phyloP scores from a whole-genome alignment of 35 echinoderm and acorn worm species.

The Amphiura filiformis region DNA sequence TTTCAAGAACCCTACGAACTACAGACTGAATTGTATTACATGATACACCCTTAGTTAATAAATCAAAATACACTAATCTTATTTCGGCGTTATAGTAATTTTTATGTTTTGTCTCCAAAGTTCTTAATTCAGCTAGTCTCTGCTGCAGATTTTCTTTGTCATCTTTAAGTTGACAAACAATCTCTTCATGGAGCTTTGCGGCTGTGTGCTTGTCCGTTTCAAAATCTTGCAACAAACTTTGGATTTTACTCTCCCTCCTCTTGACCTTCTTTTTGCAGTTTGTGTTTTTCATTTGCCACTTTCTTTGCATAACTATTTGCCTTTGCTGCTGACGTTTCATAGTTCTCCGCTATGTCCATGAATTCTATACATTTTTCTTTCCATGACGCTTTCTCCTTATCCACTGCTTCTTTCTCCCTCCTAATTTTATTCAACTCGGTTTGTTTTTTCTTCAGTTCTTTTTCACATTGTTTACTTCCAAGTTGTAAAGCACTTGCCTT shows the following conservation, averaged over 20 bases:
- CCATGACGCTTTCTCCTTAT: neutral
- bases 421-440: neutral
- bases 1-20: neutral
- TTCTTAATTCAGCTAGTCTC: neutral
- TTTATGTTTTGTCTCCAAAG: neutral
- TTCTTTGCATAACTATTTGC: neutral
- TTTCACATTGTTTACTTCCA: neutral
- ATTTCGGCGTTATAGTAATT: neutral
- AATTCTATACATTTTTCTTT: neutral
- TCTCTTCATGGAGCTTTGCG: neutral
- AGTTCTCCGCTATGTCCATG: neutral
- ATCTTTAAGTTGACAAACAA: neutral
- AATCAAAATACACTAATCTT: conserved; percentile 7
- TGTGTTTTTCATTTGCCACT: neutral
- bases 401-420: neutral
- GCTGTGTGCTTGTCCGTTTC: neutral
- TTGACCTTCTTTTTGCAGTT: neutral
- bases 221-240: neutral
- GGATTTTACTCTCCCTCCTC: neutral
- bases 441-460: neutral
- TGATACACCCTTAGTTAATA: neutral
- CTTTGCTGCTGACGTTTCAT: neutral
- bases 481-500: neutral
- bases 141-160: neutral
- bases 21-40: neutral